Percentiles rank a stretch among this genome's conserved stretches.
These are phyloP conservation scores for Xiphydria camelus DNA, from an alignment of 2,888 invertebrate genomes.

Conservation along the genomic window DNA sequence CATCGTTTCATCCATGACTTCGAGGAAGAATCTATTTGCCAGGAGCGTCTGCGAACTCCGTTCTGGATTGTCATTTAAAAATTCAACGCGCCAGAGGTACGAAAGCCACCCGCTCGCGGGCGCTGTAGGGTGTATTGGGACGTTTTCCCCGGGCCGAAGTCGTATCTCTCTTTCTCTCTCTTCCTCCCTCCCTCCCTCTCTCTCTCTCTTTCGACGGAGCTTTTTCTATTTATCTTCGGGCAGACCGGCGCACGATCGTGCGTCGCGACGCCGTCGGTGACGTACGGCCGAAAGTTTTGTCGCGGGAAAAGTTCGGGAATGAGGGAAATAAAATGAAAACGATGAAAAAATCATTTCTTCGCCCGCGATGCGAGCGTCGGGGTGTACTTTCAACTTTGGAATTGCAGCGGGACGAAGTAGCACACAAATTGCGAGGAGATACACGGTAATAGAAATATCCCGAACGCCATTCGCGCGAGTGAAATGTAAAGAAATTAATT, in stretches of 20 bases:
- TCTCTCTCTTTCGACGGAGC: background rate
- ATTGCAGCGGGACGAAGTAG: too few species aligned
- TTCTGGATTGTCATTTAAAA: background rate
- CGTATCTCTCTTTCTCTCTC: background rate
- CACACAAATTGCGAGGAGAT: too few species aligned
- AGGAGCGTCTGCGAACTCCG: too few species aligned
- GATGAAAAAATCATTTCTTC: constrained; percentile 1
- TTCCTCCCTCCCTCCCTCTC: too few species aligned
- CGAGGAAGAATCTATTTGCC: too few species aligned
- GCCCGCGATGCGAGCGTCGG: too few species aligned
- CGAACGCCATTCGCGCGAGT: too few species aligned
- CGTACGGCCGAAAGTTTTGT: constrained; percentile 1
- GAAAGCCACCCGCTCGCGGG: background rate
- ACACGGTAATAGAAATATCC: too few species aligned
- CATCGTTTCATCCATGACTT: too few species aligned
- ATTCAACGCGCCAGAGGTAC: background rate
- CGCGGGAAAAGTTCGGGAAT: background rate
- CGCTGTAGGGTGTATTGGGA: background rate
- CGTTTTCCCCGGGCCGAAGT: background rate
- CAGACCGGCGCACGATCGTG: too few species aligned
- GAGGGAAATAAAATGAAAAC: background rate
- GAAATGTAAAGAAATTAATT: too few species aligned
- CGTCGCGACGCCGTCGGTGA: background rate
- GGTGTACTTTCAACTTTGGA: too few species aligned
- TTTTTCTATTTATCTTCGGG: constrained; percentile 1